A percentile compares a stretch with the other conserved stretches of the same genome.
These are phyloP conservation scores for Theodoxus fluviatilis DNA, from an alignment of 2,888 invertebrate species.

Conservation along the genomic window DNA sequence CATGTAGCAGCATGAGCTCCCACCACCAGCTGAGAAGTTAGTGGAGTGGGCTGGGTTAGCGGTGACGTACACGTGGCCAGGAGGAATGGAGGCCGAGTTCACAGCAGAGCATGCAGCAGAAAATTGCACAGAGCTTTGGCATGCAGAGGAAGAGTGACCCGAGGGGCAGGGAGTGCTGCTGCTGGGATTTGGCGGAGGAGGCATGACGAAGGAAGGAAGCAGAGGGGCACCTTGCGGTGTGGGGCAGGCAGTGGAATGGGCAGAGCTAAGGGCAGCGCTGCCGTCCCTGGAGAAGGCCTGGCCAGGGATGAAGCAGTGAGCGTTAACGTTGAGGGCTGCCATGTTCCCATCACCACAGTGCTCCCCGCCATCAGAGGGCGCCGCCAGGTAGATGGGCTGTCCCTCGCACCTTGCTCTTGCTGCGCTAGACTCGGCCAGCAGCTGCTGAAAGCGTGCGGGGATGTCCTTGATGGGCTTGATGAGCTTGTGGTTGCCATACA, in stretches of 20 bases:
- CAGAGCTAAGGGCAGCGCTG: background rate
- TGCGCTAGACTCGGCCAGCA: slow-evolving; percentile 49
- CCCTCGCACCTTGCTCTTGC: slow-evolving; percentile 56
- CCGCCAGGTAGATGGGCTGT: slow-evolving; percentile 52
- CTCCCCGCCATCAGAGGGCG: slow-evolving; percentile 16
- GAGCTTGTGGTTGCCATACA: slow-evolving; percentile 57
- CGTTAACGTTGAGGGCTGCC: slow-evolving; percentile 30
- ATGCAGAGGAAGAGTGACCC: background rate
- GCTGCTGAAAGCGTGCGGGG: slow-evolving; percentile 54
- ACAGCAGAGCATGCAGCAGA: no score
- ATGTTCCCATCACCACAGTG: slow-evolving; percentile 15
- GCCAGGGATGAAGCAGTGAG: slow-evolving; percentile 28
- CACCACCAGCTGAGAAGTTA: slow-evolving; percentile 26
- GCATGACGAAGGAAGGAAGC: background rate
- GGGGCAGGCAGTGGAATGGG: background rate
- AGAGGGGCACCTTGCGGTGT: background rate
- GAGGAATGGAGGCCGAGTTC: background rate
- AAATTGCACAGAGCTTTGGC: no score
- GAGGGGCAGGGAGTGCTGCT: background rate
- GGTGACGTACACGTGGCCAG: background rate
- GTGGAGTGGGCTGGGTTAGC: background rate
- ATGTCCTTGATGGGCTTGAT: slow-evolving; percentile 61
- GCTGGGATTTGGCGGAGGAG: background rate
- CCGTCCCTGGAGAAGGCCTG: slow-evolving; percentile 8
- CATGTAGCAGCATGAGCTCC: slow-evolving; percentile 37